These are phyloP conservation scores for Eupleurogrammus muticus DNA, from an alignment of 2,797 vertebrate genomes.

Conservation along the genomic window DNA sequence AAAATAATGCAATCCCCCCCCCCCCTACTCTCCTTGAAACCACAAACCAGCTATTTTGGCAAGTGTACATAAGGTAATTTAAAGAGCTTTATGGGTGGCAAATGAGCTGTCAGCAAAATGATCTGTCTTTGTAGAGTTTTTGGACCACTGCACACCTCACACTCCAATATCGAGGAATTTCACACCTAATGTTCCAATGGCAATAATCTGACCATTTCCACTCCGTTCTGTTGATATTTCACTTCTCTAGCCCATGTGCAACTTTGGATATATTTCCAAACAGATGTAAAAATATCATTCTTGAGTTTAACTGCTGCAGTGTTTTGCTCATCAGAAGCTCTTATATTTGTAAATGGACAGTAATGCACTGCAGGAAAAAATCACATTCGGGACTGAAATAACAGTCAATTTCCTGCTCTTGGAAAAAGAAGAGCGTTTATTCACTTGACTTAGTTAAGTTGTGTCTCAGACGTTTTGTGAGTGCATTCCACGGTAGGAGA, in stretches of 20 bases:
- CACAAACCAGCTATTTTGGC: constrained; percentile 10
- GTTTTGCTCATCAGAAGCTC: neutral
- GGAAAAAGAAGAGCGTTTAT: constrained; percentile 41
- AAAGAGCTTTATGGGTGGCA: constrained; percentile 45
- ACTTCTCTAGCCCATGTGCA: neutral
- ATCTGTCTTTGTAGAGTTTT: constrained; percentile 29
- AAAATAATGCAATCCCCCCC: constrained; percentile 35
- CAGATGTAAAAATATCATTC: neutral
- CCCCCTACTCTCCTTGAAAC: constrained; percentile 35
- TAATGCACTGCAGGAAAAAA: constrained; percentile 4
- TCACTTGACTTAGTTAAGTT: constrained; percentile 53
- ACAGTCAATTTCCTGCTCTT: constrained; percentile 27
- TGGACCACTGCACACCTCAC: constrained; percentile 31
- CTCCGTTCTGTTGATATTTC: constrained; percentile 1
- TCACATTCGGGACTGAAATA: constrained; percentile 26
- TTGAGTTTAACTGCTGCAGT: constrained; percentile 4
- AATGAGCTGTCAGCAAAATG: constrained; percentile 40
- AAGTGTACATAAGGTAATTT: constrained; percentile 20
- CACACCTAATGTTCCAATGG: constrained; percentile 25
- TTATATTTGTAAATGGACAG: constrained; percentile 22
- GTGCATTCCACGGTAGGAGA: constrained; percentile 68
- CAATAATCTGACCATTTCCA: constrained; percentile 26
- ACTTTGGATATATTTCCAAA: neutral
- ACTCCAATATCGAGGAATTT: constrained; percentile 19
- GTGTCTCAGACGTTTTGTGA: constrained; percentile 61